Evolutionary conservation across 2,113 vertebrate species (phyloP).

Genomic region (Crotophaga sulcirostris): DNA sequence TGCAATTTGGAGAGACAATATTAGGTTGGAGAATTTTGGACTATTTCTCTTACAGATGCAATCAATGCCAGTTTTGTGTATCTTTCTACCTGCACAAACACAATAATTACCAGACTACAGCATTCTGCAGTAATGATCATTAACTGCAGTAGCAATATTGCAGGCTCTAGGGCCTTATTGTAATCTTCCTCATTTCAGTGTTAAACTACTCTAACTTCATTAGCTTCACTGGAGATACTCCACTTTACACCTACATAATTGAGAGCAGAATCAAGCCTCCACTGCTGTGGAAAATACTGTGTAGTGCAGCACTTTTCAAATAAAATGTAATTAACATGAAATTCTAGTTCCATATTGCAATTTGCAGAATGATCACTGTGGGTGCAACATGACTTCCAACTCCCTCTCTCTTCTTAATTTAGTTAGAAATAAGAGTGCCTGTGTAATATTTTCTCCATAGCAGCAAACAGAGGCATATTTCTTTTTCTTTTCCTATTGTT

Average conservation of each 20-base stretch:
- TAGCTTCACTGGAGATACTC: slow-evolving; percentile 52
- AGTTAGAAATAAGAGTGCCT: slow-evolving; percentile 41
- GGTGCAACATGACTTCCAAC: slow-evolving; percentile 51
- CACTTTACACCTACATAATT: slow-evolving; percentile 57
- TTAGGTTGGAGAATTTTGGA: slow-evolving; percentile 6
- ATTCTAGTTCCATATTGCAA: slow-evolving; percentile 65
- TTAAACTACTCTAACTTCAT: slow-evolving; percentile 60
- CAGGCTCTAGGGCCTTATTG: slow-evolving; percentile 61
- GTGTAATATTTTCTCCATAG: slow-evolving; percentile 23
- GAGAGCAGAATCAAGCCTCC: slow-evolving; percentile 59
- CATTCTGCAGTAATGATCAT: slow-evolving; percentile 58
- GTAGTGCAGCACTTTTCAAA: slow-evolving; percentile 59
- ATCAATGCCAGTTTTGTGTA: neutral
- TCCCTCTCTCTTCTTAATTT: slow-evolving; percentile 56
- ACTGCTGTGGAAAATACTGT: slow-evolving; percentile 60
- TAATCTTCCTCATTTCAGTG: slow-evolving; percentile 53
- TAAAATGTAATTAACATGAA: slow-evolving; percentile 67
- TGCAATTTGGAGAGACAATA: neutral
- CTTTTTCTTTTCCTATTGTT: slow-evolving; percentile 34
- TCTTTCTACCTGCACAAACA: slow-evolving; percentile 2
- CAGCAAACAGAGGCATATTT: slow-evolving; percentile 23
- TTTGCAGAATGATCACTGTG: slow-evolving; percentile 66
- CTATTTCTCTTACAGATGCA: neutral
- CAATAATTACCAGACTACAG: slow-evolving; percentile 44
- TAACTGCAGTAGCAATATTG: slow-evolving; percentile 58